Conservation (phyloP, 1,140 invertebrate species). For the Scaptomyza pallida region DNA sequence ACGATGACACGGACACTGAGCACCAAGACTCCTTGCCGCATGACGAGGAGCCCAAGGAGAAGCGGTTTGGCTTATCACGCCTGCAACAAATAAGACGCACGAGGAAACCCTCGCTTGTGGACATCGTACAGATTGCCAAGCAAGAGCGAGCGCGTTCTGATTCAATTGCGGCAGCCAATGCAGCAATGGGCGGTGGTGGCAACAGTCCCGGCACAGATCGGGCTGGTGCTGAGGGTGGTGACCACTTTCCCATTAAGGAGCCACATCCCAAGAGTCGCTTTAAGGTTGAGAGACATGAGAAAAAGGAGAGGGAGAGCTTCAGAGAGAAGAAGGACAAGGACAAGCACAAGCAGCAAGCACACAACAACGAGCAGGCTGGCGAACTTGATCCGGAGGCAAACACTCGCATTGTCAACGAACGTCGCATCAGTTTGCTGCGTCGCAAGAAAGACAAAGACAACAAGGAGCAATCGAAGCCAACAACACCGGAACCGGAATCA, state of each 20-base stretch:
- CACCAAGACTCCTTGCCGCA: slow-evolving; percentile 88
- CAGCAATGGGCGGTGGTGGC: slow-evolving; percentile 19
- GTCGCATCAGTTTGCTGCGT: slow-evolving; percentile 69
- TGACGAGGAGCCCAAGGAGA: slow-evolving; percentile 84
- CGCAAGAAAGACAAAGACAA: slow-evolving; percentile 41
- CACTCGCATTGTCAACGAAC: slow-evolving; percentile 74
- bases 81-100: slow-evolving; percentile 77
- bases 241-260: slow-evolving; percentile 62
- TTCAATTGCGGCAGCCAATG: slow-evolving; percentile 55
- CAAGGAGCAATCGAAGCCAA: slow-evolving; percentile 17
- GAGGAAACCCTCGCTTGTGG: slow-evolving; percentile 78
- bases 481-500: slow-evolving; percentile 26
- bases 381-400: slow-evolving; percentile 80
- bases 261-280: slow-evolving; percentile 71
- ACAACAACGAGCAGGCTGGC: slow-evolving; percentile 46
- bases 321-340: slow-evolving; percentile 61
- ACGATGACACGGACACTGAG: slow-evolving; percentile 88
- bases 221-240: neutral
- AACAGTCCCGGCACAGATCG: slow-evolving; percentile 18
- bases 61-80: slow-evolving; percentile 68
- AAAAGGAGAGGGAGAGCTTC: slow-evolving; percentile 52
- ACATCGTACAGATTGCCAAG: slow-evolving; percentile 82
- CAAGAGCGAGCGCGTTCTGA: slow-evolving; percentile 68
- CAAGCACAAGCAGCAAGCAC: slow-evolving; percentile 51
- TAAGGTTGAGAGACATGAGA: slow-evolving; percentile 66